phyloP scores from a whole-genome alignment of 92 coral and sea anemone species.

The Virgularia gustaviana region DNA sequence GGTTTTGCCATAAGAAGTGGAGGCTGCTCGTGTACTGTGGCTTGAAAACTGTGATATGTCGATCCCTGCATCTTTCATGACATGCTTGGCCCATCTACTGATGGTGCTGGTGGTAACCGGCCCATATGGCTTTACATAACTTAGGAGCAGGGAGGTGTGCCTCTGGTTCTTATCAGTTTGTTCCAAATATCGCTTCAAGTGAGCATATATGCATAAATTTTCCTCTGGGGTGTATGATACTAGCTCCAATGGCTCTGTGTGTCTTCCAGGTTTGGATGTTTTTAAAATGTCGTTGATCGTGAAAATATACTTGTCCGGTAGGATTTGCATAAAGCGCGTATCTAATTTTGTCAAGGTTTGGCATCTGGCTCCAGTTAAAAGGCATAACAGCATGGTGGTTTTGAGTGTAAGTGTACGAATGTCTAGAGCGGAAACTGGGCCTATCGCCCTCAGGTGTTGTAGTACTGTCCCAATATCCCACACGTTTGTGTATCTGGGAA shows the following conservation, averaged over 20 bases:
- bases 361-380: constrained; percentile 41
- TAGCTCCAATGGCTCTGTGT: constrained; percentile 34
- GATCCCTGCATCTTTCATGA: not conserved
- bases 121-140: not conserved
- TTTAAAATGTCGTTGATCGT: constrained; percentile 31
- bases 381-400: constrained; percentile 8
- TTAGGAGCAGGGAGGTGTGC: not conserved
- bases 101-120: not conserved
- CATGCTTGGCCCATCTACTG: not conserved
- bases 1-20: not conserved
- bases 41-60: not conserved
- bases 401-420: constrained; percentile 27
- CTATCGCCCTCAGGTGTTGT: constrained; percentile 38
- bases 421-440: constrained; percentile 23
- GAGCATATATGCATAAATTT: not conserved
- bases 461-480: constrained; percentile 48
- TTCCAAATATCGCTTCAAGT: not conserved
- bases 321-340: constrained; percentile 16
- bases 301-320: constrained; percentile 21
- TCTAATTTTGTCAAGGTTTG: constrained; percentile 53
- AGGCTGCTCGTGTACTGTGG: not conserved
- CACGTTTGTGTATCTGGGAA: constrained; percentile 34
- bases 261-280: constrained; percentile 48
- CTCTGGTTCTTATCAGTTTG: not conserved
- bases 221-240: constrained; percentile 1